Percentiles rank a stretch among this genome's conserved stretches.
Evolutionary conservation across 37 sponge, comb jelly and placozoan species (phyloP).

Genomic region (Lycopodina hypogea): DNA sequence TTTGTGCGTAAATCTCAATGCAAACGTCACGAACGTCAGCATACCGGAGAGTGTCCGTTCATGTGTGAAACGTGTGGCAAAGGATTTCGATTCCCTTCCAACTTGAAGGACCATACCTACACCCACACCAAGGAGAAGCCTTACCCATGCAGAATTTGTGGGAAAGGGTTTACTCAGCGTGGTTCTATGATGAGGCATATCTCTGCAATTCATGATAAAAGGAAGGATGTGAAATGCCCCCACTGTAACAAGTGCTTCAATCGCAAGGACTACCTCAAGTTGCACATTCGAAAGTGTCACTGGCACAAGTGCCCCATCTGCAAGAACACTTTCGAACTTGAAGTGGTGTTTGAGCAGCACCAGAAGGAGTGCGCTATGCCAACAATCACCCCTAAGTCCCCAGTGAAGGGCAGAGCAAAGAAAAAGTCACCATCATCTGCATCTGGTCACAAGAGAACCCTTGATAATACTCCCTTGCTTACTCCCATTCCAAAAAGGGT

Average conservation of each 20-base stretch:
- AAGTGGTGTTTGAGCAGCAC: not conserved
- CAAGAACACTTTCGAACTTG: constrained; percentile 1
- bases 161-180: constrained; percentile 32
- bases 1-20: constrained; percentile 17
- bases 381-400: too few relatives aligned
- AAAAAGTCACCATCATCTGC: too few relatives aligned
- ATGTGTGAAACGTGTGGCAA: constrained; percentile 31
- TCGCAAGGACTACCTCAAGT: too few relatives aligned
- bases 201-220: constrained; percentile 24
- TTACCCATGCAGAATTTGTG: constrained; percentile 23
- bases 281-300: too few relatives aligned
- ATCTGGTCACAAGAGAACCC: too few relatives aligned
- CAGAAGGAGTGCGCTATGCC: not conserved
- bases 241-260: constrained; percentile 18
- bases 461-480: too few relatives aligned
- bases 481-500: constrained; percentile 1
- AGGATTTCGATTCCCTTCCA: too few relatives aligned
- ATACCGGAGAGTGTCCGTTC: constrained; percentile 22
- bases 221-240: constrained; percentile 15
- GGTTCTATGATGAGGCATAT: constrained; percentile 35
- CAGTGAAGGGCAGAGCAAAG: too few relatives aligned
- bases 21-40: constrained; percentile 31
- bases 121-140: too few relatives aligned
- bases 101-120: too few relatives aligned
- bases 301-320: too few relatives aligned